Base-by-base conservation (phyloP, 2,113 vertebrate species). In the Kryptolebias marmoratus region DNA sequence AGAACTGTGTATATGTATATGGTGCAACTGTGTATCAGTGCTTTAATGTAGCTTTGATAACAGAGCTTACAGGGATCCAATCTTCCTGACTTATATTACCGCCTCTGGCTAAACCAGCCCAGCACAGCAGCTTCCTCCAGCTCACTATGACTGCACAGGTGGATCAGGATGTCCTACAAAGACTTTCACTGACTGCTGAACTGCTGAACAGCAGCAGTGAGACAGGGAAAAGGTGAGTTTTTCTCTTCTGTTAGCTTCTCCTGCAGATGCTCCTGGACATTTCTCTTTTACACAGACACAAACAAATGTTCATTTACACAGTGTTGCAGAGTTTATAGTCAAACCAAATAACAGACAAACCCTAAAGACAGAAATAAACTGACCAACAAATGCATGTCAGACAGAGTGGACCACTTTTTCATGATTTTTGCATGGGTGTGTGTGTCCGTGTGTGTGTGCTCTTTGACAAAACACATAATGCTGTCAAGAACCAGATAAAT, bases 111-210 rank as follows among this genome's bases (percentile, higher is more conserved):
- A 49, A 79, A 81, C 54, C 49, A 73, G 62, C 53, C 32, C 18
- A 18, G 71, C 31, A 15, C 45, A 47, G 64, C 58, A 53, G 49
- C 62, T 49, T 49, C 53, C 30, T 32, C 1, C 18, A 56, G 66
- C 62, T 69, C 31, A 57, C 69, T 27, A 59, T 68, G 69, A 81
- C 68, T 52, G 69, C 42, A 54, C 44, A 71, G 68, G 52, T 22
- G n/a, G 60, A 79, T 52, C 39, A 30, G 59, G 49, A 66, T 66
- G 56, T 76, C 64, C 65, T 32, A 75, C 48, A 81, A 88, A 83
- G 75, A 75, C 86, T 85, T 88, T 61, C 75, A 85, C 80, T 30
- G 64, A 56, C 45, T 52, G 48, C 63, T 57, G 64, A 36, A 59
- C 50, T 50, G 58, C 31, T 65, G 62, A 50, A 58, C 42, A 71